A percentile compares a stretch with the other conserved stretches of the same genome.
Evolutionary conservation across 2,888 invertebrate species (phyloP).

Genomic region (Himalopsyche japonica): DNA sequence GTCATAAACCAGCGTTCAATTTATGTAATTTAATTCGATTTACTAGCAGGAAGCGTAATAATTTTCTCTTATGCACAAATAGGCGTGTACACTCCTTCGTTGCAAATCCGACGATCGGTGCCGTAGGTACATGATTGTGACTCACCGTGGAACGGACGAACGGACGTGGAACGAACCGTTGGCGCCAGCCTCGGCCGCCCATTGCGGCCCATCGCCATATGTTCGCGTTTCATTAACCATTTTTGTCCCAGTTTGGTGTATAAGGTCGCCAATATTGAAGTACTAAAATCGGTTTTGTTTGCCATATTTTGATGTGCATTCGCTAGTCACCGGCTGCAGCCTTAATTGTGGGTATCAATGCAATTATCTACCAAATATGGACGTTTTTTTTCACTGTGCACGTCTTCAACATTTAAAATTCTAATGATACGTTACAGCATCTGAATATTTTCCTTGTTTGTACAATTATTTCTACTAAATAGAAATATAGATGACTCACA

Average conservation of each 20-base stretch:
- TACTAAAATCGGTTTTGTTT: background rate
- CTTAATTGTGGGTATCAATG: too few relatives aligned
- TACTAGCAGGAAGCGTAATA: background rate
- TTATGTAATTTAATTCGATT: background rate
- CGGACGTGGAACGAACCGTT: background rate
- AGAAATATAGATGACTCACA: too few relatives aligned
- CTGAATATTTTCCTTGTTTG: too few relatives aligned
- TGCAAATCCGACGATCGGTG: background rate
- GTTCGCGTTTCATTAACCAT: background rate
- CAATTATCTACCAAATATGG: too few relatives aligned
- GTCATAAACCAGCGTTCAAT: too few relatives aligned
- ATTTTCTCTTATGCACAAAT: background rate
- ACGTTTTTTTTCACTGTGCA: too few relatives aligned
- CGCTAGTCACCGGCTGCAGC: too few relatives aligned
- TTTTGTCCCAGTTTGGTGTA: background rate
- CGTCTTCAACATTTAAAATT: too few relatives aligned
- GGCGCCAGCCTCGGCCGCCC: background rate
- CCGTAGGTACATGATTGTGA: background rate
- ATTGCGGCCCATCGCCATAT: background rate
- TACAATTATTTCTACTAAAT: too few relatives aligned
- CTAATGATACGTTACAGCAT: too few relatives aligned
- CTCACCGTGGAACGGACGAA: background rate
- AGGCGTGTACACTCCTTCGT: background rate
- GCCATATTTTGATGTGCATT: background rate
- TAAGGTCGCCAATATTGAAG: background rate